These are phyloP conservation scores for Aleiodes leptofemur DNA, from an alignment of 2,888 invertebrate species.

Conservation along the genomic window DNA sequence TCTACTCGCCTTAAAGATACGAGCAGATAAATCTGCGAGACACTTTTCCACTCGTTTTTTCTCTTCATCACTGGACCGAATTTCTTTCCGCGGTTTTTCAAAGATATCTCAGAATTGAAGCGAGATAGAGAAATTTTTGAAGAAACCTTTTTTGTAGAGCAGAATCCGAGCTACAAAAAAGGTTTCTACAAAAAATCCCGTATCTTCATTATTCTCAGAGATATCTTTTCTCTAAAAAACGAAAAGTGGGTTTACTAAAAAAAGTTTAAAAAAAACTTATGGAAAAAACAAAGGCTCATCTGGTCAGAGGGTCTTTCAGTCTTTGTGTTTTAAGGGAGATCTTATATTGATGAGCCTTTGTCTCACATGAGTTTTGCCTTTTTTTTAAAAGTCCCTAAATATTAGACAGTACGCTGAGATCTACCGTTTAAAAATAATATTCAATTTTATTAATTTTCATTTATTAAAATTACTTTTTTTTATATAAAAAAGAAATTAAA, in stretches of 20 bases:
- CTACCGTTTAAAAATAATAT: slow-evolving; percentile 34
- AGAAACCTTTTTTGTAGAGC: too few relatives aligned
- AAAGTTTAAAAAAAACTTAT: slow-evolving; percentile 37
- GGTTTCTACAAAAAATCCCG: too few relatives aligned
- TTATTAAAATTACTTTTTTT: neutral
- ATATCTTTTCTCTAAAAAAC: neutral
- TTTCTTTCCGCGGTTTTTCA: slow-evolving; percentile 9
- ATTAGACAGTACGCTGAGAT: slow-evolving; percentile 43
- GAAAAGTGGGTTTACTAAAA: slow-evolving; percentile 8
- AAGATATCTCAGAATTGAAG: too few relatives aligned
- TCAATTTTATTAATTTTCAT: slow-evolving; percentile 21
- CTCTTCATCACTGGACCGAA: neutral
- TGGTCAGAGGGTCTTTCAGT: slow-evolving; percentile 60
- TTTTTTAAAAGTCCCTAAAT: neutral
- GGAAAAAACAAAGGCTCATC: slow-evolving; percentile 54
- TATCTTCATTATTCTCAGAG: neutral
- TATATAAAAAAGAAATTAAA: slow-evolving; percentile 2
- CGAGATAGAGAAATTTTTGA: too few relatives aligned
- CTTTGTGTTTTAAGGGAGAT: slow-evolving; percentile 58
- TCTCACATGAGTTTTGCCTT: neutral
- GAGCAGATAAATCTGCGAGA: too few relatives aligned
- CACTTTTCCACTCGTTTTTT: neutral
- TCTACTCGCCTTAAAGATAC: too few relatives aligned
- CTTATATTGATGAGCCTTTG: slow-evolving; percentile 52
- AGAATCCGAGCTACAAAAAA: too few relatives aligned